Conservation (phyloP, 35 echinoderm and acorn worm genomes). For the Apostichopus parvimensis region DNA sequence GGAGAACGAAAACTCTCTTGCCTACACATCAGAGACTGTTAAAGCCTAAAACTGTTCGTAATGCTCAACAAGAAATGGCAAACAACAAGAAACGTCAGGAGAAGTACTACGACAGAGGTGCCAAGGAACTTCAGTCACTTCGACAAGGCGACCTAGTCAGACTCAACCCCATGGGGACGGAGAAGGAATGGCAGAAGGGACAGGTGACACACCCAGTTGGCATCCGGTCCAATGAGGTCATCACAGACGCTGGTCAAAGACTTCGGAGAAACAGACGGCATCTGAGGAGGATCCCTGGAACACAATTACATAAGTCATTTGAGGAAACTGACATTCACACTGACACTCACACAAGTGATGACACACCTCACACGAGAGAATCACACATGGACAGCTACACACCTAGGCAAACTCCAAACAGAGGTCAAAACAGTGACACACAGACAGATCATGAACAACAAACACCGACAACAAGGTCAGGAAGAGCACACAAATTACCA, state of each 20-base stretch:
- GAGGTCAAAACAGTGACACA: too few relatives aligned
- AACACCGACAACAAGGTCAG: constrained; percentile 1
- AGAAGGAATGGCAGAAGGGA: background rate
- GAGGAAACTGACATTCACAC: background rate
- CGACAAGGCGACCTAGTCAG: background rate
- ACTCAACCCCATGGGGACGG: background rate
- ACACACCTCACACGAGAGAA: too few relatives aligned
- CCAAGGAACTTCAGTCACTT: background rate
- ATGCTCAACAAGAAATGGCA: background rate
- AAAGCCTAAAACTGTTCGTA: constrained; percentile 20
- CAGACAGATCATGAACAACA: background rate
- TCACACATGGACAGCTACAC: too few relatives aligned
- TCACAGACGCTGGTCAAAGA: background rate
- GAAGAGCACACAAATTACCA: background rate
- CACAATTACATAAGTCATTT: background rate
- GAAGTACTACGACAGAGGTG: background rate
- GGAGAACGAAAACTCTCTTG: constrained; percentile 60
- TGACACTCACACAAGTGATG: background rate
- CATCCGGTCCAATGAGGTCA: background rate
- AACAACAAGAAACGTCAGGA: background rate
- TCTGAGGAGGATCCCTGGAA: background rate
- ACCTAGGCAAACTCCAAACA: too few relatives aligned
- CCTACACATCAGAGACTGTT: constrained; percentile 48
- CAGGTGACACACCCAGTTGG: background rate
- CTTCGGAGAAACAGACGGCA: background rate